Evolutionary conservation across 2,113 vertebrate genomes (phyloP).

Genomic region (Neolamprologus hecqui): DNA sequence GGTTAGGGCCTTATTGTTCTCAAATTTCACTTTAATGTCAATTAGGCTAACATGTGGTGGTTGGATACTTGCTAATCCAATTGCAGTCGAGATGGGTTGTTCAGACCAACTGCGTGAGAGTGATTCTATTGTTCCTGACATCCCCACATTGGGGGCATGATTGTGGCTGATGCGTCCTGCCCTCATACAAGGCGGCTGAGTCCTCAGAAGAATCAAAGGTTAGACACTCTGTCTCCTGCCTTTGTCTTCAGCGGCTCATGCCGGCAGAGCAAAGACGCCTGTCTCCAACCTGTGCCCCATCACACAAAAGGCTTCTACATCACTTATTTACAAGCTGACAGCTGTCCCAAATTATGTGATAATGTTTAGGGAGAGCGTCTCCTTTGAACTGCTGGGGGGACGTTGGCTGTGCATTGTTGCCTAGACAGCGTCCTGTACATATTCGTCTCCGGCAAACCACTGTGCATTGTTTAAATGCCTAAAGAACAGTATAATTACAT

Average conservation of each 20-base stretch:
- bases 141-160: slow-evolving; percentile 58
- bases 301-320: slow-evolving; percentile 71
- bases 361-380: slow-evolving; percentile 52
- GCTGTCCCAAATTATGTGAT: slow-evolving; percentile 67
- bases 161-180: slow-evolving; percentile 57
- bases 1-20: slow-evolving; percentile 38
- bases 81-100: slow-evolving; percentile 46
- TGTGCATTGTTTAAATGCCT: neutral
- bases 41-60: slow-evolving; percentile 60
- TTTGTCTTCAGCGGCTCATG: slow-evolving; percentile 67
- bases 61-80: slow-evolving; percentile 64
- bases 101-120: slow-evolving; percentile 46
- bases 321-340: slow-evolving; percentile 74
- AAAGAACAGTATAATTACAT: neutral
- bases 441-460: neutral
- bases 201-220: slow-evolving; percentile 74
- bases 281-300: slow-evolving; percentile 70
- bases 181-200: slow-evolving; percentile 52
- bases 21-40: slow-evolving; percentile 66
- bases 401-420: slow-evolving; percentile 28
- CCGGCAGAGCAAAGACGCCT: slow-evolving; percentile 68
- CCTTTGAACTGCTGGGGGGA: slow-evolving; percentile 54
- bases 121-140: slow-evolving; percentile 60
- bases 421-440: neutral
- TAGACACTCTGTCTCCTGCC: slow-evolving; percentile 74